Conservation (phyloP, 1,140 invertebrate species). For the Pemphigus obesinymphae region DNA sequence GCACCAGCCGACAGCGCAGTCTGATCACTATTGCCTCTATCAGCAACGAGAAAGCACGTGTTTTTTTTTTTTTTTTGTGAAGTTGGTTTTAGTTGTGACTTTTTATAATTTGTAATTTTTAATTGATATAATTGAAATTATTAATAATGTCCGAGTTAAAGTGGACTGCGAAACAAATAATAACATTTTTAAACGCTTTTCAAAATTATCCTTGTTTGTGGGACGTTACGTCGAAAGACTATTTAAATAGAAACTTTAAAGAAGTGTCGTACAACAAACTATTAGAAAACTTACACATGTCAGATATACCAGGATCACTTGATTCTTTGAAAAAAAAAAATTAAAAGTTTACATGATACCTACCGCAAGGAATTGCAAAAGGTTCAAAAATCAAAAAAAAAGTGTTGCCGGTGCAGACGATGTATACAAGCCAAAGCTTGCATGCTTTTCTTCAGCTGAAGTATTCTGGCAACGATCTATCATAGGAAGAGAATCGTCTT, state of each 20-base stretch:
- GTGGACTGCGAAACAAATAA: background rate
- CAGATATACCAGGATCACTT: background rate
- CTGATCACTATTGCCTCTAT: background rate
- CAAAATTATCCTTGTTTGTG: too few species aligned
- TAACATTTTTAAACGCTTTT: background rate
- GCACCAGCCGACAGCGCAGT: too few species aligned
- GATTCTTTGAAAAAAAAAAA: constrained; percentile 11
- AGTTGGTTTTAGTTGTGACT: background rate
- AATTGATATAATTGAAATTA: background rate
- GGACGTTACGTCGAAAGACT: too few species aligned
- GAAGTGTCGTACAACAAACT: too few species aligned
- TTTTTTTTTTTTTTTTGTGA: background rate
- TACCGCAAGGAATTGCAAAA: constrained; percentile 31
- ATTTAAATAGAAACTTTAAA: too few species aligned
- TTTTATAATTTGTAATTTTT: background rate
- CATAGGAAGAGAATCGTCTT: too few species aligned
- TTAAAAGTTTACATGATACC: constrained; percentile 11
- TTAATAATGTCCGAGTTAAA: background rate
- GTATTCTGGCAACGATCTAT: constrained; percentile 2
- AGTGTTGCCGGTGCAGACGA: too few species aligned
- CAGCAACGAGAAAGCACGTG: background rate
- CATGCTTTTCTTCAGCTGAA: constrained; percentile 27
- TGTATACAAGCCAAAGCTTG: constrained; percentile 42
- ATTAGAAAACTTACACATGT: background rate
- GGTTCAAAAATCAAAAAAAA: constrained; percentile 30